Percentiles rank a stretch among this genome's conserved stretches.
phyloP scores from a whole-genome alignment of 2,888 invertebrate species.

The Lamellibrachia satsuma region DNA sequence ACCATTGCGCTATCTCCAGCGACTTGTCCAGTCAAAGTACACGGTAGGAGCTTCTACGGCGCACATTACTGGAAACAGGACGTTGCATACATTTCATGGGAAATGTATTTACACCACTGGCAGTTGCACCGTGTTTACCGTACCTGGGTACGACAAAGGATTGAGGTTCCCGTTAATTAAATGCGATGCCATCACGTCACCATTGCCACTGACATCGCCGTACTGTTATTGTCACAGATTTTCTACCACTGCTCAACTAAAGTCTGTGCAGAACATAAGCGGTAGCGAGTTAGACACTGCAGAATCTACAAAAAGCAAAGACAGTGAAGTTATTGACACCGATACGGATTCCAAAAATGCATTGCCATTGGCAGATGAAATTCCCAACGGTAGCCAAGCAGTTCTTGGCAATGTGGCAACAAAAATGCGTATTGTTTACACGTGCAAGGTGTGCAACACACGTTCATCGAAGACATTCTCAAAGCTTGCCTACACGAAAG shows the following conservation, averaged over 20 bases:
- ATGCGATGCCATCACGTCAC: not conserved
- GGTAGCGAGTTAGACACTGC: not conserved
- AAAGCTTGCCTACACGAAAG: conserved; percentile 84
- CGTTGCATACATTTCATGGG: not conserved
- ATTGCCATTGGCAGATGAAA: not conserved
- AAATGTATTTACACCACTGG: not conserved
- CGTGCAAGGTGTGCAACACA: conserved; percentile 86
- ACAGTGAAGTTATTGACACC: not conserved
- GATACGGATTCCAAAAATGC: not conserved
- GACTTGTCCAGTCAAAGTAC: not conserved
- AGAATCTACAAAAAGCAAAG: not conserved
- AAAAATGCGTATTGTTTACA: conserved; percentile 73
- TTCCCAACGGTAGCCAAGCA: not conserved
- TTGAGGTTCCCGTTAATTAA: not conserved
- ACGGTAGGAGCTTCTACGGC: not conserved
- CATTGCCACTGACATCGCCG: not conserved
- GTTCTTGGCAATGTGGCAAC: not conserved
- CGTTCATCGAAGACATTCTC: conserved; percentile 84
- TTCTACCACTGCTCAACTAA: not conserved
- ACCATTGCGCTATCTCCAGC: not conserved
- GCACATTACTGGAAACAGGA: not conserved
- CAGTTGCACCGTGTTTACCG: not conserved
- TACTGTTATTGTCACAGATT: not conserved
- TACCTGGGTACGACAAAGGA: not conserved
- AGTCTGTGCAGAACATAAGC: not conserved